Evolutionary conservation across 2,888 invertebrate genomes (phyloP).

Genomic region (Athalia rosae): DNA sequence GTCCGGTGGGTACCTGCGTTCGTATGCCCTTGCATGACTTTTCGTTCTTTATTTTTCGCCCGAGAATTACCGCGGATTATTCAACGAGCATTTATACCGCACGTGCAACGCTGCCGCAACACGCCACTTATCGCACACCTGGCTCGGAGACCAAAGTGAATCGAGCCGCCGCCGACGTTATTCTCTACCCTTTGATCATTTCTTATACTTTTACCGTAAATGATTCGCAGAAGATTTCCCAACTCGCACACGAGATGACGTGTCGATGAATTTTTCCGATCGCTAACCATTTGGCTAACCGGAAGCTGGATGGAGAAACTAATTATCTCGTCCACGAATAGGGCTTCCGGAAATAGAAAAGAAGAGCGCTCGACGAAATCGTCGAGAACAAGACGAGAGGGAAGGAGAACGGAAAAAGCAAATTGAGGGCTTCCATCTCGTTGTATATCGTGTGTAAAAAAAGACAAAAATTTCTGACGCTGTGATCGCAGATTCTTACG

Average conservation of each 20-base stretch:
- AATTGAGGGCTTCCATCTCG: constrained; percentile 6
- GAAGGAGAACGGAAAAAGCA: not conserved
- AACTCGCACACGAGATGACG: not conserved
- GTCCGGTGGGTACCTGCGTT: constrained; percentile 21
- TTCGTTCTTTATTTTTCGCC: constrained; percentile 20
- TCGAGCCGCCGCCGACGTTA: no score
- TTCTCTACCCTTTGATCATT: no score
- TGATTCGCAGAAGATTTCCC: no score
- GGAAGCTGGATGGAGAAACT: constrained; percentile 2
- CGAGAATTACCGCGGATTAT: constrained; percentile 40
- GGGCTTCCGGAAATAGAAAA: not conserved
- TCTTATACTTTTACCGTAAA: no score
- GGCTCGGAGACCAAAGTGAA: constrained; percentile 5
- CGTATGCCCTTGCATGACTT: not conserved
- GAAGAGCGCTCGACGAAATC: no score
- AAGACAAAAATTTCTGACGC: no score
- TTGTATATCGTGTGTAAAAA: no score
- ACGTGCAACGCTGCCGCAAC: constrained; percentile 62
- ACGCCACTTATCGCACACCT: not conserved
- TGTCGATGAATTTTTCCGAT: not conserved
- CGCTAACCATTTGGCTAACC: not conserved
- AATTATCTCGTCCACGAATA: not conserved
- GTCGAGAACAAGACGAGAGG: not conserved
- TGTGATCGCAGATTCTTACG: no score
- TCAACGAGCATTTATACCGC: constrained; percentile 60